Base-by-base conservation (phyloP, 2,888 invertebrate species). In the Zele albiditarsus region DNA sequence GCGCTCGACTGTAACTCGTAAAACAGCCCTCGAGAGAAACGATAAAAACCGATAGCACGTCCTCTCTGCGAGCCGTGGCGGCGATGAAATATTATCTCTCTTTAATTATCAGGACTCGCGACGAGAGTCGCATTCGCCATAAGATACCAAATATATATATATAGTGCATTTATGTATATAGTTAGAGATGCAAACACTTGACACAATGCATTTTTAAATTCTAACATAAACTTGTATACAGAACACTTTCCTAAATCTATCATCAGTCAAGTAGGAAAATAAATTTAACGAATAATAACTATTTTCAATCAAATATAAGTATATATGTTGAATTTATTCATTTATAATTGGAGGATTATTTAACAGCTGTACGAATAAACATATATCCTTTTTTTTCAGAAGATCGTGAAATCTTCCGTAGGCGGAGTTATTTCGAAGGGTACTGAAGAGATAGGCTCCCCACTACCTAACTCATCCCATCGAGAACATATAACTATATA, bases 41-140 rank as follows among this genome's bases (percentile, higher is more conserved):
- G 80, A 80, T 80, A 80, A 53, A 53, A 80, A 80, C 78, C 79
- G 77, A 76, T 73, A 76, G 75, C 74, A 76, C 74, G 69, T 78
- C 67, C 63, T 42, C 28, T 60, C 28, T 53, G n/a, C 28, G 72
- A 76, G 77, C 78, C 78, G 74, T 76, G 76, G 73, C 73, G 73
- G 75, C 80, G 80, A 80, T 80, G 80, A 80, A 80, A 80, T 80
- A 80, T 78, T 80, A 80, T 80, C 79, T 78, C 78, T 73, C 79
- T 78, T 80, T 80, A 79, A 80, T 80, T 80, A 80, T 79, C 79
- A 78, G 74, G 78, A 77, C 71, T 77, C 75, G 76, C 76, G 78
- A 76, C 80, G 78, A 78, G 53, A 23, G 77, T 80, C 79, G 79
- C 63, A 53, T 53, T 60, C 67, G 58, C 33, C 25, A 53, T 74